Percentiles rank a stretch among this genome's conserved stretches.
These are phyloP conservation scores for Yponomeuta malinellus DNA, from an alignment of 2,888 invertebrate genomes.

Conservation along the genomic window DNA sequence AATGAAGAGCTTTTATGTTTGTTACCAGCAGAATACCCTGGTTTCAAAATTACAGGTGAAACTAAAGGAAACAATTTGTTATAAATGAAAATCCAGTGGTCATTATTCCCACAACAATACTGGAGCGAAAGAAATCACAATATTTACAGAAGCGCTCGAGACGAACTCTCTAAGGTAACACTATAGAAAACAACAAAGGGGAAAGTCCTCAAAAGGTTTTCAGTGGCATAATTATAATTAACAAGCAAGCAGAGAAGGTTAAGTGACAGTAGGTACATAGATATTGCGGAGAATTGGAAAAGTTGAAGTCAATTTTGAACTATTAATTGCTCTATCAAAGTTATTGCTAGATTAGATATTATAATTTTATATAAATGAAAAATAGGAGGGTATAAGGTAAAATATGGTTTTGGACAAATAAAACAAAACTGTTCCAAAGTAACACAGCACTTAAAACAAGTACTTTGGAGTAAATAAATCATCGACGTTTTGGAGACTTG, in stretches of 20 bases:
- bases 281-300: constrained; percentile 5
- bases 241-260: background rate
- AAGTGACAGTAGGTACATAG: background rate
- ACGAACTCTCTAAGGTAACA: background rate
- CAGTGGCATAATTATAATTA: constrained; percentile 8
- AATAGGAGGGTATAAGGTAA: too few relatives aligned
- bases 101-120: too few relatives aligned
- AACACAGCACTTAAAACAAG: too few relatives aligned
- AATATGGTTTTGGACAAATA: too few relatives aligned
- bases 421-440: too few relatives aligned
- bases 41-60: background rate
- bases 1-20: constrained; percentile 1
- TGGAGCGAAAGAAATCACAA: background rate
- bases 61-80: background rate
- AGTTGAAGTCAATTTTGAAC: constrained; percentile 4
- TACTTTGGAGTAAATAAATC: too few relatives aligned
- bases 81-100: too few relatives aligned
- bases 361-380: too few relatives aligned
- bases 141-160: background rate
- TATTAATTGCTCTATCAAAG: constrained; percentile 8
- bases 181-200: background rate
- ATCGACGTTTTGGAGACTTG: too few relatives aligned
- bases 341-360: background rate
- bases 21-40: background rate
- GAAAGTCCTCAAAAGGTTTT: background rate